Percentiles rank a stretch among this genome's conserved stretches.
Conservation (phyloP, 2,888 invertebrate species). For the Mesorhabditis spiculigera region DNA sequence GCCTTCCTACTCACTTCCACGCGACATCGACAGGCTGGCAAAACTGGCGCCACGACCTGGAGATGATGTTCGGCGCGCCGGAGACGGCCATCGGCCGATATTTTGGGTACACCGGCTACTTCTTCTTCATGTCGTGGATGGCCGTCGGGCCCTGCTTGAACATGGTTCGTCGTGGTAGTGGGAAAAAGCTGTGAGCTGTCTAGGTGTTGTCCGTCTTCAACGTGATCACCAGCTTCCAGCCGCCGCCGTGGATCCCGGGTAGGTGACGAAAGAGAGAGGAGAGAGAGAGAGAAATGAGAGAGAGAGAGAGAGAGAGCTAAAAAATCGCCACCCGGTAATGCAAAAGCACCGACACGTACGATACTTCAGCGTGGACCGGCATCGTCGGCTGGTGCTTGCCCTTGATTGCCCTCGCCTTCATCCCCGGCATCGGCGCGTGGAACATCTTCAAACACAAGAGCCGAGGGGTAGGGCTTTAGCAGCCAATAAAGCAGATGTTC, state of each 20-base stretch:
- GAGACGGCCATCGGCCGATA: conserved; percentile 16
- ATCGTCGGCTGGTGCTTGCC: neutral
- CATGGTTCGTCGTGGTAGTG: too few relatives aligned
- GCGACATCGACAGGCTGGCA: conserved; percentile 15
- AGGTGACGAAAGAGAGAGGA: too few relatives aligned
- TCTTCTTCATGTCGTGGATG: neutral
- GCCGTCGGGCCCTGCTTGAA: neutral
- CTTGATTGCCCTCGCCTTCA: neutral
- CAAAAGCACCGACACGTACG: too few relatives aligned
- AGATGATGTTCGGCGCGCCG: conserved; percentile 39
- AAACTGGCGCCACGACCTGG: conserved; percentile 36
- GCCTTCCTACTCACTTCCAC: neutral
- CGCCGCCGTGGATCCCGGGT: too few relatives aligned
- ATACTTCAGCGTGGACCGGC: neutral
- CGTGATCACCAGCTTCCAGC: too few relatives aligned
- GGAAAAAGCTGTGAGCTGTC: neutral
- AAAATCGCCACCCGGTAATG: too few relatives aligned
- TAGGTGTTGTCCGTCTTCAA: neutral
- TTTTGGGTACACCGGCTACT: neutral
- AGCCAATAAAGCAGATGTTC: too few relatives aligned
- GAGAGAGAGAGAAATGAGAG: too few relatives aligned
- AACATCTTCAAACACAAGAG: too few relatives aligned
- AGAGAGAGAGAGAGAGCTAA: too few relatives aligned
- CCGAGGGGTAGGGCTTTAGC: too few relatives aligned
- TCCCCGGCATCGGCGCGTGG: neutral